These are phyloP conservation scores for Malthinus flaveolus DNA, from an alignment of 2,888 invertebrate species.

Conservation along the genomic window DNA sequence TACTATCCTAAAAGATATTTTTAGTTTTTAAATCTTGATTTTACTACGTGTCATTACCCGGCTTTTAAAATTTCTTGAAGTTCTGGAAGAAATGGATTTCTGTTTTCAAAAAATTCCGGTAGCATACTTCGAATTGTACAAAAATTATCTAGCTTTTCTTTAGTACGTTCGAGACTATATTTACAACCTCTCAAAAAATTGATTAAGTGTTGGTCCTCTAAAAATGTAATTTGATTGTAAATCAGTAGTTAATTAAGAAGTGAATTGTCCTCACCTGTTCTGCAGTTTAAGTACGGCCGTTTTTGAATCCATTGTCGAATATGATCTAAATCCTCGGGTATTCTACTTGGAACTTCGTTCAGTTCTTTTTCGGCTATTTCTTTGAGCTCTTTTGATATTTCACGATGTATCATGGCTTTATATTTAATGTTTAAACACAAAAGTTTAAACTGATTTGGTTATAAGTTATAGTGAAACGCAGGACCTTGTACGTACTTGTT, in stretches of 20 bases:
- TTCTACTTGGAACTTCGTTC: not conserved
- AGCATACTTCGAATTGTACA: constrained; percentile 61
- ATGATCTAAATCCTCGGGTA: not conserved
- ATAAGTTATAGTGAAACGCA: no score
- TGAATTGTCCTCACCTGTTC: not conserved
- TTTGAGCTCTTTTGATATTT: not conserved
- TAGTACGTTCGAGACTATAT: constrained; percentile 59
- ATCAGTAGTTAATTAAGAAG: no score
- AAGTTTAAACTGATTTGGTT: no score
- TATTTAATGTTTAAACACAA: no score
- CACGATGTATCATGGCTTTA: not conserved
- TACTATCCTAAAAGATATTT: constrained; percentile 1
- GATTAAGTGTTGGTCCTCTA: constrained; percentile 60
- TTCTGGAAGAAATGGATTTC: constrained; percentile 52
- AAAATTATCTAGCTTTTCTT: constrained; percentile 62
- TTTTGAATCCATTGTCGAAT: not conserved
- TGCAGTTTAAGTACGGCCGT: not conserved
- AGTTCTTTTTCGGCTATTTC: not conserved
- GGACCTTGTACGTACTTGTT: no score
- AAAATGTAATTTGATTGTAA: no score
- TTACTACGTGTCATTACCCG: constrained; percentile 52
- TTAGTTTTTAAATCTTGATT: no score
- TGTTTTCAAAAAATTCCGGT: constrained; percentile 61
- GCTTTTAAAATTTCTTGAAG: constrained; percentile 45
- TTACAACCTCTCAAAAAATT: constrained; percentile 61